phyloP scores from a whole-genome alignment of 2,888 invertebrate genomes.

The Apamea epomidion region DNA sequence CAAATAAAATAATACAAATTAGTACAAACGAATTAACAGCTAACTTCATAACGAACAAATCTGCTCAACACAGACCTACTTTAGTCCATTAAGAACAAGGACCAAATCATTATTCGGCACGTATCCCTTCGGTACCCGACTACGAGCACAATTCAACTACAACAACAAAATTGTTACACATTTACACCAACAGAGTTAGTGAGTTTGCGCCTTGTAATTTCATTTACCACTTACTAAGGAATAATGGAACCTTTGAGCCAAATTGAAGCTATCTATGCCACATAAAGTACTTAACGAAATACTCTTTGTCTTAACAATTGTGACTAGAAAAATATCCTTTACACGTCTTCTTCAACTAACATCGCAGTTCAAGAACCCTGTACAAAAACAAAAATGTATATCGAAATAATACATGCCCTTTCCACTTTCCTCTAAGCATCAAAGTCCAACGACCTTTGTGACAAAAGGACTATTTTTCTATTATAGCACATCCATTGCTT shows the following conservation, averaged over 20 bases:
- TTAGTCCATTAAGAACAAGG: constrained; percentile 35
- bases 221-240: constrained; percentile 42
- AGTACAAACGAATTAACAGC: not conserved
- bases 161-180: constrained; percentile 50
- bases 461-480: not conserved
- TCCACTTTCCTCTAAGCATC: constrained; percentile 7
- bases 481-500: constrained; percentile 17
- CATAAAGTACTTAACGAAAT: constrained; percentile 11
- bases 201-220: constrained; percentile 51
- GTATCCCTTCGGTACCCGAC: constrained; percentile 35
- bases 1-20: constrained; percentile 22
- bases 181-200: constrained; percentile 46
- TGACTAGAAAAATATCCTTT: not conserved
- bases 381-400: not conserved
- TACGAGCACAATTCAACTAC: constrained; percentile 41
- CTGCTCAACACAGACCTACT: constrained; percentile 16
- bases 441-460: constrained; percentile 24
- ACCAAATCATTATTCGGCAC: constrained; percentile 53
- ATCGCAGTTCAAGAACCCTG: constrained; percentile 18
- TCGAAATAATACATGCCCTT: constrained; percentile 2
- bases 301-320: not conserved
- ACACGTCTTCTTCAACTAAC: constrained; percentile 10
- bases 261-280: constrained; percentile 28
- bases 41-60: constrained; percentile 25
- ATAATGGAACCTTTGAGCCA: constrained; percentile 38